These are phyloP conservation scores for Eumaeus atala DNA, from an alignment of 1,140 invertebrate species.

Conservation along the genomic window DNA sequence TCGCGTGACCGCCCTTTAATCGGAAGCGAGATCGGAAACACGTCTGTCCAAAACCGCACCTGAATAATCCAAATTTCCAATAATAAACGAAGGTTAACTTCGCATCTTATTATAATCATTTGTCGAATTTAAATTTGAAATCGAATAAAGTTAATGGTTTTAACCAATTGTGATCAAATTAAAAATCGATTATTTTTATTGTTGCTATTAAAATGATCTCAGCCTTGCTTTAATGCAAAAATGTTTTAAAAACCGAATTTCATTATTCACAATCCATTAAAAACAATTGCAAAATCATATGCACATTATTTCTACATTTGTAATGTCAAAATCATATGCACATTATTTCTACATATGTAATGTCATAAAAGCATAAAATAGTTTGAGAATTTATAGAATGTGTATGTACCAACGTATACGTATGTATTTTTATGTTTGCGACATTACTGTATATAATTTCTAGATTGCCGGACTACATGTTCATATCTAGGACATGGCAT, in stretches of 20 bases:
- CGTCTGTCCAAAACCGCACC: slow-evolving; percentile 65
- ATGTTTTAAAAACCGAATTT: no score
- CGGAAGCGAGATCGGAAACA: slow-evolving; percentile 65
- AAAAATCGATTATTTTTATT: no score
- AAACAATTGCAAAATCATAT: no score
- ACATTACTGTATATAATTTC: slow-evolving; percentile 39
- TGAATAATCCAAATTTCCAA: slow-evolving; percentile 57
- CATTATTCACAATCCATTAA: no score
- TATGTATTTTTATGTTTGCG: slow-evolving; percentile 43
- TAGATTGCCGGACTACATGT: slow-evolving; percentile 46
- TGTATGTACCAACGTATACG: slow-evolving; percentile 1
- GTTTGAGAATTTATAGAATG: slow-evolving; percentile 1
- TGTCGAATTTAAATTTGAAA: background rate
- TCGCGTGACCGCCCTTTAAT: slow-evolving; percentile 53
- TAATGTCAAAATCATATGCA: slow-evolving; percentile 9
- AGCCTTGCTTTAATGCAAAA: no score
- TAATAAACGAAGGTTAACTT: slow-evolving; percentile 44
- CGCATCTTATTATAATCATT: slow-evolving; percentile 29
- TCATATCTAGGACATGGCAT: slow-evolving; percentile 66
- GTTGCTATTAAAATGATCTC: no score
- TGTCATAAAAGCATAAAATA: slow-evolving; percentile 8
- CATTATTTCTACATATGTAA: background rate
- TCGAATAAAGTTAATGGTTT: background rate
- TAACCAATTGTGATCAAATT: no score
- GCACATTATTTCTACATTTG: background rate